phyloP scores from a whole-genome alignment of 2,797 vertebrate genomes.

The Echiichthys vipera region DNA sequence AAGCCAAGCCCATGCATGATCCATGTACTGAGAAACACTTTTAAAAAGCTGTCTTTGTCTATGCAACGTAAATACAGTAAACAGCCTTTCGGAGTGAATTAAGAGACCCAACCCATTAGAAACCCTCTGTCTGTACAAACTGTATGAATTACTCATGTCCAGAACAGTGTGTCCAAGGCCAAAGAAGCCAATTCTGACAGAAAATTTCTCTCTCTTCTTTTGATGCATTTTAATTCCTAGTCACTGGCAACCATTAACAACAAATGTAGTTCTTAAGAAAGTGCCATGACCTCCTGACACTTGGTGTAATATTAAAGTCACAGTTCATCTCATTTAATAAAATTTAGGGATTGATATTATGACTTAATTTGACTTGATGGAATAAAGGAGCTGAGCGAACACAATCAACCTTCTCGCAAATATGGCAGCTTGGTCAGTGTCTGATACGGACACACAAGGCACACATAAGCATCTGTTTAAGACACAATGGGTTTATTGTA shows the following conservation, averaged over 20 bases:
- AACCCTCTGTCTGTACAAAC: background rate
- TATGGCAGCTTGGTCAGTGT: too few relatives aligned
- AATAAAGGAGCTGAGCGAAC: too few relatives aligned
- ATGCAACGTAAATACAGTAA: constrained; percentile 40
- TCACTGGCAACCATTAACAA: constrained; percentile 27
- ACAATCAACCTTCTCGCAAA: too few relatives aligned
- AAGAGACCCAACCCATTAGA: constrained; percentile 28
- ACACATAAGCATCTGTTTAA: too few relatives aligned
- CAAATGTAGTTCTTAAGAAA: background rate
- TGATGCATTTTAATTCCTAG: background rate
- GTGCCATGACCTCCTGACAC: constrained; percentile 15
- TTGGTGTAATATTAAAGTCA: background rate
- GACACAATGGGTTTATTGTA: too few relatives aligned
- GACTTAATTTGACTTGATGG: too few relatives aligned
- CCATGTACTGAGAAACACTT: constrained; percentile 28
- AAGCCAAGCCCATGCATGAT: constrained; percentile 33
- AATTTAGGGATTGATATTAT: background rate
- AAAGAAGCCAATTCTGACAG: background rate
- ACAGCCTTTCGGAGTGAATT: constrained; percentile 24
- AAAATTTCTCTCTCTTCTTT: constrained; percentile 1
- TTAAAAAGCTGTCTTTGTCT: constrained; percentile 45
- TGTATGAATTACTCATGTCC: constrained; percentile 21
- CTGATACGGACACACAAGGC: too few relatives aligned
- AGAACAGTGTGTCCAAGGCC: constrained; percentile 15
- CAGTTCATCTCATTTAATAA: background rate